A percentile compares a stretch with the other conserved stretches of the same genome.
These are phyloP conservation scores for Drosophila burlai DNA, from an alignment of 1,140 invertebrate genomes.

Conservation along the genomic window DNA sequence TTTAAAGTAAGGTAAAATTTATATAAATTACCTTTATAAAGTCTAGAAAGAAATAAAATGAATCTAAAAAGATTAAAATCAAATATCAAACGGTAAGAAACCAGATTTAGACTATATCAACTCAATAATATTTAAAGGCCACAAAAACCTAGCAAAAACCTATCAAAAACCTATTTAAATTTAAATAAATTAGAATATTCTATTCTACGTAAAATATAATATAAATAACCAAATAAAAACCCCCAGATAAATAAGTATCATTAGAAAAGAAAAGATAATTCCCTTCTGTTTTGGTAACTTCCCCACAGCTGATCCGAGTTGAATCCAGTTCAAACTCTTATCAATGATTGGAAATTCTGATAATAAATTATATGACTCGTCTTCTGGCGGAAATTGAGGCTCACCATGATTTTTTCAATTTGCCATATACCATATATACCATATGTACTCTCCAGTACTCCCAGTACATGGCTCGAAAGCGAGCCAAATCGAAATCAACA, in stretches of 20 bases:
- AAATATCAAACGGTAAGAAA: no score
- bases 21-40: no score
- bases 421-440: conserved; percentile 1
- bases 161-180: background rate
- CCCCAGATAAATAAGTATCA: background rate
- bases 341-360: conserved; percentile 26
- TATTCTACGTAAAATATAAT: background rate
- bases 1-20: no score
- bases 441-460: background rate
- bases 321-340: conserved; percentile 26
- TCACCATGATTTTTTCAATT: conserved; percentile 61
- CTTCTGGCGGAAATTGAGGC: conserved; percentile 34
- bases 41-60: no score
- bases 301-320: conserved; percentile 19
- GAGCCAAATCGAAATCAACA: conserved; percentile 40
- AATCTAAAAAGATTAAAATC: no score
- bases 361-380: conserved; percentile 34
- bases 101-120: no score
- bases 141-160: no score
- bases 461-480: background rate
- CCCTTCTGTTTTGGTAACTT: background rate
- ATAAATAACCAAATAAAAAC: no score
- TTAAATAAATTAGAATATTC: background rate
- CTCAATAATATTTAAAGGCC: no score
- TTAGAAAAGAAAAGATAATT: background rate